Percentiles rank a stretch among this genome's conserved stretches.
phyloP scores from a whole-genome alignment of 2,113 vertebrate species.

The Erythrocercus mccallii region DNA sequence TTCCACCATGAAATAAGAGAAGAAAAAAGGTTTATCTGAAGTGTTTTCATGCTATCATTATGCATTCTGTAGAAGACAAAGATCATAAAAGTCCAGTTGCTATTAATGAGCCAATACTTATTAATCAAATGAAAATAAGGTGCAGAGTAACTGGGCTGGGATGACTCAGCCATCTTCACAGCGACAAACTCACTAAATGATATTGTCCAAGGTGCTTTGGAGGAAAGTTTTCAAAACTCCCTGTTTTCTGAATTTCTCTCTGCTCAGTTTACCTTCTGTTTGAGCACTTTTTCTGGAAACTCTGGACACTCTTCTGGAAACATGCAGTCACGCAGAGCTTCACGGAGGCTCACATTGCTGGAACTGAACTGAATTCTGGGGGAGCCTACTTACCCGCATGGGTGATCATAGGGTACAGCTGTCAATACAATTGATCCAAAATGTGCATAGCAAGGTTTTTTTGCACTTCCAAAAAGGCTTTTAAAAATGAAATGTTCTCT shows the following conservation, averaged over 20 bases:
- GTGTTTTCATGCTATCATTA: background rate
- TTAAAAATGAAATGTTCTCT: background rate
- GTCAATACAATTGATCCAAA: background rate
- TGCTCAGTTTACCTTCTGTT: background rate
- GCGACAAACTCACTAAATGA: background rate
- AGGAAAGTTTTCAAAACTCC: background rate
- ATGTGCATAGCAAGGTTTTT: background rate
- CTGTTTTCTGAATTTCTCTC: background rate
- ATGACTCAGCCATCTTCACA: background rate
- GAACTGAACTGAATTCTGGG: accelerated
- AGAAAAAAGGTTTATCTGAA: background rate
- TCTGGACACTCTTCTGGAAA: background rate
- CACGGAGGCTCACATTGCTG: accelerated
- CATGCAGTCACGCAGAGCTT: accelerated
- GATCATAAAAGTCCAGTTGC: background rate
- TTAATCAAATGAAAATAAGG: background rate
- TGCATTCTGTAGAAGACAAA: background rate
- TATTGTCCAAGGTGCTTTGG: background rate
- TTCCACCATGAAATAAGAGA: background rate
- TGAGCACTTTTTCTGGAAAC: background rate
- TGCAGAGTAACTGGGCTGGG: background rate
- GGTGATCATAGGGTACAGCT: background rate
- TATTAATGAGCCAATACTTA: background rate
- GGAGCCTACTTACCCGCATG: accelerated
- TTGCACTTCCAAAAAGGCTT: background rate